Evolutionary conservation across 53 echinoderm and acorn worm genomes (phyloP).

Genomic region (Glandiceps talaboti): DNA sequence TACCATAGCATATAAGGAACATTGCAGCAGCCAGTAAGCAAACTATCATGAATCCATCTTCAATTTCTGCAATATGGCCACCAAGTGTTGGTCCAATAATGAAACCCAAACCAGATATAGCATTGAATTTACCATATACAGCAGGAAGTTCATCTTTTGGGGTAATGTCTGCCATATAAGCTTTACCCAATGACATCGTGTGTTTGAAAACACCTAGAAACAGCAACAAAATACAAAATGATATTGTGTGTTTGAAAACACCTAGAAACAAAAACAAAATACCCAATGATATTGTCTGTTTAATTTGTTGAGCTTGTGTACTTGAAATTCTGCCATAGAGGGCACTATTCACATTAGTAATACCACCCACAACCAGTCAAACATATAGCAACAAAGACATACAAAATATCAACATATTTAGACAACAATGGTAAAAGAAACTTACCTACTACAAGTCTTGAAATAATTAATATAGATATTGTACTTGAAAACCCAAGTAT

Average conservation of each 20-base stretch:
- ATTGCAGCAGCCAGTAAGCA: slow-evolving; percentile 40
- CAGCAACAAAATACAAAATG: not conserved
- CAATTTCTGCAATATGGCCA: slow-evolving; percentile 66
- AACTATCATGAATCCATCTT: slow-evolving; percentile 55
- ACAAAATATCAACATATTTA: not conserved
- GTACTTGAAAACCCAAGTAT: slow-evolving; percentile 48
- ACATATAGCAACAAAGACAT: too few species aligned
- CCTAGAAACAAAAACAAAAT: too few species aligned
- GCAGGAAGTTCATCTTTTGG: slow-evolving; percentile 55
- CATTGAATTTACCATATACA: slow-evolving; percentile 86
- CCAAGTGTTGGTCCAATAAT: slow-evolving; percentile 82
- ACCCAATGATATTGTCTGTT: too few species aligned
- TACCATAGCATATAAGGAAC: slow-evolving; percentile 51
- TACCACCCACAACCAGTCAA: too few species aligned
- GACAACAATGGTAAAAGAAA: not conserved
- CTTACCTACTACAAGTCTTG: slow-evolving; percentile 73
- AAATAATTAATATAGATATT: slow-evolving; percentile 34
- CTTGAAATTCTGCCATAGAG: too few species aligned
- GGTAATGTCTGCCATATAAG: slow-evolving; percentile 77
- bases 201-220: slow-evolving; percentile 81
- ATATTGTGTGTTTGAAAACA: too few species aligned
- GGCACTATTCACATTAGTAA: too few species aligned
- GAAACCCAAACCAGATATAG: slow-evolving; percentile 65
- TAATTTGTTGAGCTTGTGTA: too few species aligned
- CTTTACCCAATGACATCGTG: slow-evolving; percentile 51